Conservation (phyloP, 2,797 vertebrate genomes). For the Mus caroli region DNA sequence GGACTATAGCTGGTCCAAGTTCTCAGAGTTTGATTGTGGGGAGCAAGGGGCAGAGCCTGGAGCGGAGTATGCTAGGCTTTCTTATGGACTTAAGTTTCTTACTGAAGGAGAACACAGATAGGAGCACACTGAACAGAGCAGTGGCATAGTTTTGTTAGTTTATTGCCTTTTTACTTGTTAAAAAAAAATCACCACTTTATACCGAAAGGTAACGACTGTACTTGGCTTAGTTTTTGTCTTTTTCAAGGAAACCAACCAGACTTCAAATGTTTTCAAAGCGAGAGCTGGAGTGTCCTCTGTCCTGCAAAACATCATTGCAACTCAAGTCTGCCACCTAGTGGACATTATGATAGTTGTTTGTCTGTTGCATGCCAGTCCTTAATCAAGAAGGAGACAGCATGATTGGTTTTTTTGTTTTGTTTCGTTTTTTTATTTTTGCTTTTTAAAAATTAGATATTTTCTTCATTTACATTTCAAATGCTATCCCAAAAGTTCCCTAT, state of each 20-base stretch:
- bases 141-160: not conserved
- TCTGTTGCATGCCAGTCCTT: not conserved
- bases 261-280: not conserved
- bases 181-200: not conserved
- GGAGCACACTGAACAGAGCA: not conserved
- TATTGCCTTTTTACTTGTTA: conserved; percentile 13
- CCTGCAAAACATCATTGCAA: not conserved
- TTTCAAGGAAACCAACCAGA: not conserved
- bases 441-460: too few relatives aligned
- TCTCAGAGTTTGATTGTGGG: not conserved
- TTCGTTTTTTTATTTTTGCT: too few relatives aligned
- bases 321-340: conserved; percentile 77
- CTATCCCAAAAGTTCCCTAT: too few relatives aligned
- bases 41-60: not conserved
- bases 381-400: not conserved
- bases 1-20: not conserved
- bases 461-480: too few relatives aligned
- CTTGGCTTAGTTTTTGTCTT: not conserved
- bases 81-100: not conserved
- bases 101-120: not conserved
- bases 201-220: conserved; percentile 8
- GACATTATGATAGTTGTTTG: conserved; percentile 15
- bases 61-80: not conserved
- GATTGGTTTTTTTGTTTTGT: too few relatives aligned
- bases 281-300: fast-evolving